A percentile compares a stretch with the other conserved stretches of the same genome.
These are phyloP conservation scores for Sebastes nivosus DNA, from an alignment of 2,797 vertebrate genomes.

Conservation along the genomic window DNA sequence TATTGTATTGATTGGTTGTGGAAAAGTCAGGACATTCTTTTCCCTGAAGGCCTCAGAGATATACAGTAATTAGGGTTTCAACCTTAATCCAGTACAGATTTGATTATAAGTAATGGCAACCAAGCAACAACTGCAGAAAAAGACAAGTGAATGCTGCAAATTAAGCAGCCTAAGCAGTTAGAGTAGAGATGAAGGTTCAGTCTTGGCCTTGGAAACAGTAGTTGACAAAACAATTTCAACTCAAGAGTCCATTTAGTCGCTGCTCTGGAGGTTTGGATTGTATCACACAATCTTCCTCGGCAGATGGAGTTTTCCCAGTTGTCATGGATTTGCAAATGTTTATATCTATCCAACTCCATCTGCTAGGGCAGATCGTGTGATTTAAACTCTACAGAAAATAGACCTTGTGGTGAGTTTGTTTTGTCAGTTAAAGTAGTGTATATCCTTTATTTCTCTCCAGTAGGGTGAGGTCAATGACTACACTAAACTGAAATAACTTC, in stretches of 20 bases:
- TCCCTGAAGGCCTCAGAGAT: not conserved
- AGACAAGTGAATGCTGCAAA: not conserved
- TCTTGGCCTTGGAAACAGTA: not conserved
- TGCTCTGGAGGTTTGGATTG: not conserved
- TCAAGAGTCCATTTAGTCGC: not conserved
- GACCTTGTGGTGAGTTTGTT: not conserved
- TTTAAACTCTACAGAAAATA: not conserved
- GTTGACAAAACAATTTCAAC: not conserved
- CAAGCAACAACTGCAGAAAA: not conserved
- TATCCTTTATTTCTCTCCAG: not conserved
- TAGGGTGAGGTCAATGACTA: not conserved
- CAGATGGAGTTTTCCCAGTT: not conserved
- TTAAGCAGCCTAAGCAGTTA: not conserved
- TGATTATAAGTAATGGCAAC: not conserved
- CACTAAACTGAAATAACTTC: not conserved
- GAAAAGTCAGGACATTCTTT: not conserved
- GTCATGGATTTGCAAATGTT: not conserved
- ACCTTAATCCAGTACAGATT: not conserved
- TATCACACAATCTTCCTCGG: not conserved
- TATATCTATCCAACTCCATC: not conserved
- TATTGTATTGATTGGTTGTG: constrained; percentile 9
- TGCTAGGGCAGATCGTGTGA: not conserved
- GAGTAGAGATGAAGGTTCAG: not conserved
- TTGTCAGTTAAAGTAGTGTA: not conserved
- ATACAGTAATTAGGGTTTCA: not conserved